Percentiles rank a stretch among this genome's conserved stretches.
Conservation (phyloP, 1,140 invertebrate species). For the Pseudomyrmex pallidus region DNA sequence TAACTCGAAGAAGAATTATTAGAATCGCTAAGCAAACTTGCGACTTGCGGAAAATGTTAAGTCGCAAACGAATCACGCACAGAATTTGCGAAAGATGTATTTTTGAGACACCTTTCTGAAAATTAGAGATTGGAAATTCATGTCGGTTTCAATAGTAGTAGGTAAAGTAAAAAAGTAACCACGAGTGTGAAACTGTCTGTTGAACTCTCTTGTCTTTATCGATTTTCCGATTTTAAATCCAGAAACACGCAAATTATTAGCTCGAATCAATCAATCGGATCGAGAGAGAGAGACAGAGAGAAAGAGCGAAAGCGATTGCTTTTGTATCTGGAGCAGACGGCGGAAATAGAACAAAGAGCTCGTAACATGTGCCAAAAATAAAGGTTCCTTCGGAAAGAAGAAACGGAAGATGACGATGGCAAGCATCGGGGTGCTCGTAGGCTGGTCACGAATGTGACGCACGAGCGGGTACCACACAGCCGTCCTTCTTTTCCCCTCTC, state of each 20-base stretch:
- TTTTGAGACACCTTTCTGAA: too few relatives aligned
- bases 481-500: slow-evolving; percentile 61
- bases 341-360: slow-evolving; percentile 14
- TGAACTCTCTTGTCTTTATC: too few relatives aligned
- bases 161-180: too few relatives aligned
- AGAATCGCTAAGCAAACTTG: too few relatives aligned
- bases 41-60: too few relatives aligned
- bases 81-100: too few relatives aligned
- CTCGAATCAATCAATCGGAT: slow-evolving; percentile 2
- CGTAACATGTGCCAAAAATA: slow-evolving; percentile 75
- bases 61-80: too few relatives aligned
- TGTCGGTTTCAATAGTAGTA: too few relatives aligned
- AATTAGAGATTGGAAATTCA: too few relatives aligned
- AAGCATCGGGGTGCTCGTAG: slow-evolving; percentile 74
- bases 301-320: background rate
- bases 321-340: slow-evolving; percentile 12
- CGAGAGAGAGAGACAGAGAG: background rate
- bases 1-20: too few relatives aligned
- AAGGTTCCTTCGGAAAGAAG: slow-evolving; percentile 64
- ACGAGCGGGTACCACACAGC: slow-evolving; percentile 79
- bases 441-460: slow-evolving; percentile 84
- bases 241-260: background rate
- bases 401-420: slow-evolving; percentile 59
- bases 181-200: too few relatives aligned
- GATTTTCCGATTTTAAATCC: background rate